phyloP scores from a whole-genome alignment of 2,888 invertebrate species.

The Callyntrura guangdongensis region DNA sequence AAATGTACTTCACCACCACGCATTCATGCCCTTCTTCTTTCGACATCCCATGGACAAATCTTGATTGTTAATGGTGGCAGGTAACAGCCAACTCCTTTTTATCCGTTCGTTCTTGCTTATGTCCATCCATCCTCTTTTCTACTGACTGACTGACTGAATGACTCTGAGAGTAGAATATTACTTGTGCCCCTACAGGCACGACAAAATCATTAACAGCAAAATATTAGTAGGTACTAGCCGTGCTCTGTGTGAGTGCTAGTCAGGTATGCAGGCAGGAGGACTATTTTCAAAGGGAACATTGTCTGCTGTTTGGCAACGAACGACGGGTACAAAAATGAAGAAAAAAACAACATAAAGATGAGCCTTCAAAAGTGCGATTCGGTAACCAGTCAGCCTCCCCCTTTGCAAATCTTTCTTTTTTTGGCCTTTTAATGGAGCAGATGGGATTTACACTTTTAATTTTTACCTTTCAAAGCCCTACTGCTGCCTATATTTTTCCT shows the following conservation, averaged over 20 bases:
- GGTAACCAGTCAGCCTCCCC: conserved; percentile 53
- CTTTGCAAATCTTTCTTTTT: conserved; percentile 34
- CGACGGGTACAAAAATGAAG: neutral
- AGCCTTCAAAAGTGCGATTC: conserved; percentile 64
- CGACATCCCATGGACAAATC: conserved; percentile 81
- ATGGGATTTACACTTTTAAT: conserved; percentile 45
- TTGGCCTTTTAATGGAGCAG: conserved; percentile 15
- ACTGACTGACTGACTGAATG: conserved; percentile 38
- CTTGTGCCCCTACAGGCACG: conserved; percentile 33
- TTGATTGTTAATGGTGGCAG: conserved; percentile 77
- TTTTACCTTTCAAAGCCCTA: neutral
- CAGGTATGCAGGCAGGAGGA: conserved; percentile 11
- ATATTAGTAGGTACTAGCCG: neutral
- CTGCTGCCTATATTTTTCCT: neutral
- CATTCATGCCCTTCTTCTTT: conserved; percentile 79
- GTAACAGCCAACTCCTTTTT: conserved; percentile 69
- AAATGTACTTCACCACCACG: neutral
- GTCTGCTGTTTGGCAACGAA: neutral
- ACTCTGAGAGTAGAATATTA: neutral
- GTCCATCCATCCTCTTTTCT: conserved; percentile 25
- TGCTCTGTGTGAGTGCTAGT: neutral
- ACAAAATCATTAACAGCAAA: neutral
- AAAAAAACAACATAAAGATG: conserved; percentile 47
- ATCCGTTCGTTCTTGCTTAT: conserved; percentile 16
- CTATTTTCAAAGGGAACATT: conserved; percentile 38